A percentile compares a stretch with the other conserved stretches of the same genome.
Conservation (phyloP, 2,113 vertebrate genomes). For the Toxotes chatareus region DNA sequence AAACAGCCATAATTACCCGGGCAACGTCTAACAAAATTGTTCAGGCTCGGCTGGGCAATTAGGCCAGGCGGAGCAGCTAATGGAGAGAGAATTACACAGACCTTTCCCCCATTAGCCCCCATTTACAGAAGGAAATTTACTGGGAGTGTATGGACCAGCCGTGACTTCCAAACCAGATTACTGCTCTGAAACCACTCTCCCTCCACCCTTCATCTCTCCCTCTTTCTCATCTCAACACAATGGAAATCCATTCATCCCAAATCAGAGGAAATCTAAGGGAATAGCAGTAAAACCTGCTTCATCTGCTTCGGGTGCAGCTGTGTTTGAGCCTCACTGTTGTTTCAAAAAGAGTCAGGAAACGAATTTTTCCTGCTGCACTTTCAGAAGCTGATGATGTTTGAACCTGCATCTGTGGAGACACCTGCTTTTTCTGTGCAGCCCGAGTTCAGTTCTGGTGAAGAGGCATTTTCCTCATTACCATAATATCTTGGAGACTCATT, state of each 20-base stretch:
- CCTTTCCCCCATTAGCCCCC: slow-evolving; percentile 84
- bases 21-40: slow-evolving; percentile 84
- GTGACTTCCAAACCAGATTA: slow-evolving; percentile 82
- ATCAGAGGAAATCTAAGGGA: neutral
- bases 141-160: slow-evolving; percentile 73
- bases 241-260: slow-evolving; percentile 1
- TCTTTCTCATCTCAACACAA: slow-evolving; percentile 1
- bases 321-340: neutral
- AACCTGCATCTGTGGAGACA: neutral
- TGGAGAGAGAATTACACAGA: slow-evolving; percentile 84
- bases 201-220: neutral
- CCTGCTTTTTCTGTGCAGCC: no score
- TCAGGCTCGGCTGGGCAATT: slow-evolving; percentile 85
- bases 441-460: neutral
- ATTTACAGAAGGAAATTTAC: slow-evolving; percentile 83
- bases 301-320: neutral
- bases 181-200: slow-evolving; percentile 50
- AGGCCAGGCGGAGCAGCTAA: slow-evolving; percentile 82
- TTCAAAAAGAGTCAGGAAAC: slow-evolving; percentile 10
- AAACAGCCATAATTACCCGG: slow-evolving; percentile 81
- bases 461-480: neutral
- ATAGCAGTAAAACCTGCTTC: neutral
- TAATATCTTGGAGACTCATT: neutral
- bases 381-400: neutral
- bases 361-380: neutral